phyloP scores from a whole-genome alignment of 2,797 vertebrate species.

The Poecilia velifera region DNA sequence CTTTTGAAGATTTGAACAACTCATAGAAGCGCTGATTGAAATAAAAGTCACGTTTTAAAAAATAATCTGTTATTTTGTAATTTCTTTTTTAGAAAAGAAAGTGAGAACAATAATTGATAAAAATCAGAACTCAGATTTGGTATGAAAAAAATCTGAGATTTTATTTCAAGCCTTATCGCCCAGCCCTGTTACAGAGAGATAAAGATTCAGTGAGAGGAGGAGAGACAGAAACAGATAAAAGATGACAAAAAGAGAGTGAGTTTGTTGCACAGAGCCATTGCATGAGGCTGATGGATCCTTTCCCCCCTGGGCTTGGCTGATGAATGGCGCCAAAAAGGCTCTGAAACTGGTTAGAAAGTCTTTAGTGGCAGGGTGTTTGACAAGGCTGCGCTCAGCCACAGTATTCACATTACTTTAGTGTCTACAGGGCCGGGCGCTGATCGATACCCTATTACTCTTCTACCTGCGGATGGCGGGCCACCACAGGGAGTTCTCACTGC shows the following conservation, averaged over 20 bases:
- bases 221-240: conserved; percentile 1
- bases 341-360: conserved; percentile 42
- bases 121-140: too few species aligned
- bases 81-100: too few species aligned
- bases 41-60: too few species aligned
- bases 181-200: background rate
- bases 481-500: conserved; percentile 44
- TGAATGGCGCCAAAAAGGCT: conserved; percentile 41
- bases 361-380: conserved; percentile 61
- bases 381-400: conserved; percentile 58
- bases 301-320: conserved; percentile 16
- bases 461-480: conserved; percentile 40
- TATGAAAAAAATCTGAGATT: too few species aligned
- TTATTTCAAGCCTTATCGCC: too few species aligned
- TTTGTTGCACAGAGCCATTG: background rate
- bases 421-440: conserved; percentile 52
- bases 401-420: conserved; percentile 69
- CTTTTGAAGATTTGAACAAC: too few species aligned
- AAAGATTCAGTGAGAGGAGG: background rate
- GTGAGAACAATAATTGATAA: too few species aligned
- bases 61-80: too few species aligned
- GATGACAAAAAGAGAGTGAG: background rate
- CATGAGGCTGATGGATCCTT: conserved; percentile 15
- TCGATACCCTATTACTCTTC: conserved; percentile 74
- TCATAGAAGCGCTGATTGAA: too few species aligned